Evolutionary conservation across 1,140 invertebrate genomes (phyloP), one percentile per base, ranked within the genome.

Genomic region (Drosophila aff.): DNA sequence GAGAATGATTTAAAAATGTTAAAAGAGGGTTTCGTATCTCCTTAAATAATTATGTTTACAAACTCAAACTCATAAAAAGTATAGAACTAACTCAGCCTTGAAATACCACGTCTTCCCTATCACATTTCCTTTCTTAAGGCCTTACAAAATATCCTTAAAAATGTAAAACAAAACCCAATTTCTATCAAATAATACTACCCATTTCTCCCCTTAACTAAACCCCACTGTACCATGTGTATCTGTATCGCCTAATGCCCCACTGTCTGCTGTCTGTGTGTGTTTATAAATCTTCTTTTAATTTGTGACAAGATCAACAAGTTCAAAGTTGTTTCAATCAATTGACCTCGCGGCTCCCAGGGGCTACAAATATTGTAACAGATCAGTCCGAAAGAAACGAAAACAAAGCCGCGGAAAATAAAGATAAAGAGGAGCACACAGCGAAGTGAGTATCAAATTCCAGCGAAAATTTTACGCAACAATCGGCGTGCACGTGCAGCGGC

Each of bases 271-370:
- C 40, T 52, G 69, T 81, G 76, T 79, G 76, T 76, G 85, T 78
- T 79, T 91, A 91, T 91, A 91, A 91, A 91, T 91, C 83, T 91
- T 91, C 89, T 90, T 85, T 91, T 91, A 92, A 92, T 92, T 92
- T 92, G 91, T 92, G 86, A 92, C 91, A 92, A 92, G 91, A 92
- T 92, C 91, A 92, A 92, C 91, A 92, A 92, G 91, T 92, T 92
- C 91, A 92, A 92, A 92, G 91, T 92, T 92, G 91, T 92, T 92
- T 92, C 83, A 91, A 86, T 92, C 91, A 92, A 92, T 92, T 92
- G 91, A 92, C 91, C 91, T 92, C 82, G 80, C 81, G 46, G 79
- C 79, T 91, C 86, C 86, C 86, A 91, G 85, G 77, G 85, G 85
- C 84, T 53, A 89, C 82, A 87, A 79, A 82, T 82, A 90, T 82